These are phyloP conservation scores for Agelas oroides DNA, from an alignment of 37 sponge, comb jelly and placozoan species.

Conservation along the genomic window DNA sequence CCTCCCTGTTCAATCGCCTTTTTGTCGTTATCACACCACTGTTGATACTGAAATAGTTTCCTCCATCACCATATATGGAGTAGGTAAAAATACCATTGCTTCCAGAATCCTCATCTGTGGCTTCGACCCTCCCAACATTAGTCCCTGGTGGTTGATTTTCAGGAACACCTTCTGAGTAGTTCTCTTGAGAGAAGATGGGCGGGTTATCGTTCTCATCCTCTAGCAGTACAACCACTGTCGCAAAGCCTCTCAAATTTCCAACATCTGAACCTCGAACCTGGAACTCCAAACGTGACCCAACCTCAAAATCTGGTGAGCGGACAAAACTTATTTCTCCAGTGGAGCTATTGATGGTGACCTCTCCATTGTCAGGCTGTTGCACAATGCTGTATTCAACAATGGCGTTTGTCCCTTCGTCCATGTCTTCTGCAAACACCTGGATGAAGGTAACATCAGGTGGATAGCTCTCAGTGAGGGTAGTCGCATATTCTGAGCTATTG, in stretches of 20 bases:
- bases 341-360: slow-evolving; percentile 40
- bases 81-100: slow-evolving; percentile 54
- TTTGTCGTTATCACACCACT: slow-evolving; percentile 58
- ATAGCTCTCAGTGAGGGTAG: slow-evolving; percentile 55
- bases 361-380: slow-evolving; percentile 5
- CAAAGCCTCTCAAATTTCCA: slow-evolving; percentile 21
- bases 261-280: slow-evolving; percentile 61
- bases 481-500: slow-evolving; percentile 9
- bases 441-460: slow-evolving; percentile 26
- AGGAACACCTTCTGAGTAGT: slow-evolving; percentile 20
- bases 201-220: slow-evolving; percentile 71
- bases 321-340: slow-evolving; percentile 63
- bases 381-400: slow-evolving; percentile 41
- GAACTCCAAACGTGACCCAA: slow-evolving; percentile 37
- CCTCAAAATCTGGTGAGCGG: slow-evolving; percentile 51
- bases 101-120: slow-evolving; percentile 68
- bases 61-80: slow-evolving; percentile 16
- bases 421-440: slow-evolving; percentile 59
- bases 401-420: slow-evolving; percentile 46
- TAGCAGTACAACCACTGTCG: slow-evolving; percentile 46
- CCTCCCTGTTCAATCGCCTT: slow-evolving; percentile 63
- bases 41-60: slow-evolving; percentile 47
- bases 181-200: slow-evolving; percentile 38
- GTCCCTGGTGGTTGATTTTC: slow-evolving; percentile 49
- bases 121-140: slow-evolving; percentile 47